These are phyloP conservation scores for Platycnemis pennipes DNA, from an alignment of 2,888 invertebrate species.

Conservation along the genomic window DNA sequence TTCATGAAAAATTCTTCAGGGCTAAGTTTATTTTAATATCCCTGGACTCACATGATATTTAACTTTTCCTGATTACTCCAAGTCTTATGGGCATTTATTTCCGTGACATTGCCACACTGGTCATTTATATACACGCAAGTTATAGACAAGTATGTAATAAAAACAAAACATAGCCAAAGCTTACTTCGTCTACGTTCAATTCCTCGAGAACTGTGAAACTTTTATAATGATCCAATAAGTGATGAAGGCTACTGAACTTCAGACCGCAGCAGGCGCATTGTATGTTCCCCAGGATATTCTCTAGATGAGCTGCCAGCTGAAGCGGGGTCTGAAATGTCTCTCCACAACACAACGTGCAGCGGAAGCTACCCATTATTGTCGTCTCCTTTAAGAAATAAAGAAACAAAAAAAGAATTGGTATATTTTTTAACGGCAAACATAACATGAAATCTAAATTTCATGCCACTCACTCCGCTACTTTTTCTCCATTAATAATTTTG, in stretches of 20 bases:
- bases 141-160: too few relatives aligned
- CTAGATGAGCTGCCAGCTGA: not conserved
- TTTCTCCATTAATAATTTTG: not conserved
- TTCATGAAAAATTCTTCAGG: too few relatives aligned
- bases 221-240: constrained; percentile 10
- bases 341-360: constrained; percentile 49
- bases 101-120: too few relatives aligned
- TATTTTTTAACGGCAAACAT: too few relatives aligned
- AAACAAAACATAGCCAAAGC: not conserved
- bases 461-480: not conserved
- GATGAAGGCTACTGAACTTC: constrained; percentile 5
- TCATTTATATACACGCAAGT: too few relatives aligned
- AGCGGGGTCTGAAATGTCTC: constrained; percentile 13
- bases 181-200: not conserved
- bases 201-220: not conserved
- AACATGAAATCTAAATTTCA: not conserved
- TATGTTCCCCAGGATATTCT: constrained; percentile 1
- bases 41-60: too few relatives aligned
- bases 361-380: constrained; percentile 23
- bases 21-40: too few relatives aligned
- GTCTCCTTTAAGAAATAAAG: not conserved
- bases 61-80: too few relatives aligned
- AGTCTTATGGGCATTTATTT: too few relatives aligned
- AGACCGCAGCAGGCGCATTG: not conserved
- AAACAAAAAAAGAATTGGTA: not conserved